A percentile compares a stretch with the other conserved stretches of the same genome.
phyloP scores from a whole-genome alignment of 2,797 vertebrate genomes.

The Cynodonichthys magdalenae region DNA sequence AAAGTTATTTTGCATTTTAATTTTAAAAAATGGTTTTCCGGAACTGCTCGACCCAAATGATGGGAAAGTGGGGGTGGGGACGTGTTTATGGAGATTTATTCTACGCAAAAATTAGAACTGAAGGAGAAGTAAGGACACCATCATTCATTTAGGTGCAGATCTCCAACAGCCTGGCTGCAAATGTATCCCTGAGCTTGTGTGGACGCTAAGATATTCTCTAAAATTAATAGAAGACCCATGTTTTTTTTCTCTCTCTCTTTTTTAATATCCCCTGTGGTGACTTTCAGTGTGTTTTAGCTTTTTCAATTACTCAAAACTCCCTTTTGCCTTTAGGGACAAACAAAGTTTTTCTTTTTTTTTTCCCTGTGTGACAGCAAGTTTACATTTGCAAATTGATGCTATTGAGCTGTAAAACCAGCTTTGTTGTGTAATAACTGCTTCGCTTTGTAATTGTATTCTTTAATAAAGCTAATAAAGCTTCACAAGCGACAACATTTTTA shows the following conservation, averaged over 20 bases:
- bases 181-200: conserved; percentile 24
- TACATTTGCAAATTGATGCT: conserved; percentile 62
- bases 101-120: conserved; percentile 39
- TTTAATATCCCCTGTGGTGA: conserved; percentile 55
- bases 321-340: conserved; percentile 61
- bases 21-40: not conserved
- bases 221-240: conserved; percentile 51
- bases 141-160: conserved; percentile 44
- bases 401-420: conserved; percentile 52
- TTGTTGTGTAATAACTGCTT: conserved; percentile 41
- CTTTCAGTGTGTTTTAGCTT: conserved; percentile 38
- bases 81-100: conserved; percentile 54
- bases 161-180: conserved; percentile 24
- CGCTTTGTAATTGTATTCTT: conserved; percentile 35
- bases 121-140: conserved; percentile 39
- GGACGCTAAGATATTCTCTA: conserved; percentile 24
- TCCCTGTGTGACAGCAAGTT: conserved; percentile 36
- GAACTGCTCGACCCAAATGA: conserved; percentile 5
- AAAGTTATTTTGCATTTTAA: conserved; percentile 10
- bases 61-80: not conserved
- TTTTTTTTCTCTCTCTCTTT: too few relatives aligned
- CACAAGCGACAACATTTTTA: not conserved
- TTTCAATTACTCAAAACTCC: conserved; percentile 47
- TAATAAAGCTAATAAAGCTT: conserved; percentile 13
- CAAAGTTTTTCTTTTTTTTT: conserved; percentile 5